Base-by-base conservation (phyloP, 2,888 invertebrate genomes). In the Epinotia ramella region DNA sequence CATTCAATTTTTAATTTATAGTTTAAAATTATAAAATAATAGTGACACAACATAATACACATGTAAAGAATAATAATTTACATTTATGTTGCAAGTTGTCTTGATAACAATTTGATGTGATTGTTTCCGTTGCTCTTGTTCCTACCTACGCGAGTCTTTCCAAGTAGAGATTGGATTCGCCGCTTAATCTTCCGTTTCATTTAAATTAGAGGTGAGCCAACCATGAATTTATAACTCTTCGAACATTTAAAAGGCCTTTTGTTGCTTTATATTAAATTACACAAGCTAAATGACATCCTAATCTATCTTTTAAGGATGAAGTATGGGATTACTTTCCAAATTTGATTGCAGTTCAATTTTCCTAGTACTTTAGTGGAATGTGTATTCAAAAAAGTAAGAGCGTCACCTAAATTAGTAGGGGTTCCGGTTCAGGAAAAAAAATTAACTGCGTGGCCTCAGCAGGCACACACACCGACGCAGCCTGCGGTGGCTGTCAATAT, bases 241-340 rank as follows among this genome's bases (percentile, higher is more conserved):
- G 75, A 72, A 63, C 71, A 60, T 63, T 72, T 73, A 70, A 77
- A 72, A 78, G 73, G 76, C 49, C 49, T 44, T 76, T 78, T 71
- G 68, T 73, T 74, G 73, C 33, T 33, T 77, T 77, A 71, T 67
- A 72, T 76, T 63, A 2, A n/a, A 75, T 75, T 75, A 71, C 49
- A 0, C 13, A 4, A 53, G 33, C 64, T 56, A 65, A 75, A 75
- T 40, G 60, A 59, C 70, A 63, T 56, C 64, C n/a, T 53, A 68
- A 33, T 53, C 24, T 13, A 28, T 7, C 20, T 53, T 28, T 65
- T 65, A 24, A 24, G 13, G 46, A 64, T 24, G 13, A 64, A 64
- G 7, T 44, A 20, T n/a, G 0, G 44, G 18, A 24, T 20, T 20
- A 20, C 20, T 20, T 20, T 20, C 20, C 20, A n/a, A n/a, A n/a